Conservation (phyloP, 1,140 invertebrate species). For the Argopecten irradians region DNA sequence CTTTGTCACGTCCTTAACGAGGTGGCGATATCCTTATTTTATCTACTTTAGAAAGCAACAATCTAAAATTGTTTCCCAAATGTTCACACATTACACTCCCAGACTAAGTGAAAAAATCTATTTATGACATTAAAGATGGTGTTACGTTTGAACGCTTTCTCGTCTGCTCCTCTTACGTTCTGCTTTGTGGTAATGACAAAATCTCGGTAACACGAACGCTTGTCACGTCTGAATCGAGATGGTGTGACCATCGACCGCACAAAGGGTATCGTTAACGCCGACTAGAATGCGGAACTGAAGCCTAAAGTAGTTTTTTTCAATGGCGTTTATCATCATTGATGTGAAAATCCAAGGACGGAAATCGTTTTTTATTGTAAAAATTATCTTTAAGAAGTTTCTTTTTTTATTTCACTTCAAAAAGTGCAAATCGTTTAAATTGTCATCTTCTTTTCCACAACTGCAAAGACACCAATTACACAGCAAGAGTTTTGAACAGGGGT, state of each 20-base stretch:
- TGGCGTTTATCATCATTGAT: background rate
- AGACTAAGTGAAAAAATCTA: slow-evolving; percentile 18
- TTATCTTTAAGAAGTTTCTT: background rate
- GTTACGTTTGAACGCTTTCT: slow-evolving; percentile 15
- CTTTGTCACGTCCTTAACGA: background rate
- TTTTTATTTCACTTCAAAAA: slow-evolving; percentile 2
- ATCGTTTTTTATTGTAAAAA: slow-evolving; percentile 7
- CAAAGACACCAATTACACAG: too few species aligned
- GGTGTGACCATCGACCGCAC: slow-evolving; percentile 3
- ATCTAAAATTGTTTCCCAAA: slow-evolving; percentile 23
- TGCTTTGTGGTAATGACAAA: slow-evolving; percentile 16
- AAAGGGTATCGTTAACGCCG: background rate
- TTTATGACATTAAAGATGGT: slow-evolving; percentile 23
- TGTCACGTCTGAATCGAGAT: slow-evolving; percentile 1
- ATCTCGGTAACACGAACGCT: slow-evolving; percentile 13
- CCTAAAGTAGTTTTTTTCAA: background rate
- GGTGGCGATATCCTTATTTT: background rate
- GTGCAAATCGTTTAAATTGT: slow-evolving; percentile 16
- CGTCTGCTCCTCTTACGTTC: slow-evolving; percentile 5
- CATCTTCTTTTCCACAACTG: background rate
- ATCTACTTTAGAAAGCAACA: slow-evolving; percentile 22
- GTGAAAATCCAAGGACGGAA: slow-evolving; percentile 16
- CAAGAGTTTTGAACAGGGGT: too few species aligned
- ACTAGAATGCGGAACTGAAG: background rate
- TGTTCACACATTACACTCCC: background rate